Conservation (phyloP, 2,888 invertebrate species). For the Abrostola tripartita region DNA sequence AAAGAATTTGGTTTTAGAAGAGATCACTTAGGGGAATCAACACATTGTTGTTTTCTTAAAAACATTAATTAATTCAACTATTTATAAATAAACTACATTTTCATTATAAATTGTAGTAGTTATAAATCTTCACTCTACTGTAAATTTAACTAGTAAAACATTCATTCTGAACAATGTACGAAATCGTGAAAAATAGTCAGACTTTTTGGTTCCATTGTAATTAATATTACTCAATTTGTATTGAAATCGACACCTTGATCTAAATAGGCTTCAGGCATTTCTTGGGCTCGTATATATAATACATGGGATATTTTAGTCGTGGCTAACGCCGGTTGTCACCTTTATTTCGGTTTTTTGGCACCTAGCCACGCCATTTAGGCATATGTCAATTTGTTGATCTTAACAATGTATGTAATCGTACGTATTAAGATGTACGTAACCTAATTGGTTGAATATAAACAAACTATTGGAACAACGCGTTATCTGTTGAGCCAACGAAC, state of each 20-base stretch:
- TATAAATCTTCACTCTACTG: no score
- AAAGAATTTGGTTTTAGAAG: background rate
- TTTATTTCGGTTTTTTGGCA: conserved; percentile 69
- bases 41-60: no score
- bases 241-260: conserved; percentile 64
- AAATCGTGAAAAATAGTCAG: no score
- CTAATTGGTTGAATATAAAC: conserved; percentile 45
- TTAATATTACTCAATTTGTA: conserved; percentile 32
- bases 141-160: no score
- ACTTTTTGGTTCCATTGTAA: conserved; percentile 2
- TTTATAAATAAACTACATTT: no score
- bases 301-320: conserved; percentile 58
- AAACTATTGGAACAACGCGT: conserved; percentile 24
- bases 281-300: conserved; percentile 56
- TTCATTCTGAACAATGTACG: no score
- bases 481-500: conserved; percentile 30
- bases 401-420: conserved; percentile 37
- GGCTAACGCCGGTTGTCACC: conserved; percentile 61
- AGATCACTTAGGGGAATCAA: no score
- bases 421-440: conserved; percentile 24
- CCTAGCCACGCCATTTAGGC: conserved; percentile 66
- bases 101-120: no score
- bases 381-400: conserved; percentile 65
- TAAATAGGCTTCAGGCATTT: conserved; percentile 57
- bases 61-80: no score